These are phyloP conservation scores for Syritta pipiens DNA, from an alignment of 2,888 invertebrate species.

Conservation along the genomic window DNA sequence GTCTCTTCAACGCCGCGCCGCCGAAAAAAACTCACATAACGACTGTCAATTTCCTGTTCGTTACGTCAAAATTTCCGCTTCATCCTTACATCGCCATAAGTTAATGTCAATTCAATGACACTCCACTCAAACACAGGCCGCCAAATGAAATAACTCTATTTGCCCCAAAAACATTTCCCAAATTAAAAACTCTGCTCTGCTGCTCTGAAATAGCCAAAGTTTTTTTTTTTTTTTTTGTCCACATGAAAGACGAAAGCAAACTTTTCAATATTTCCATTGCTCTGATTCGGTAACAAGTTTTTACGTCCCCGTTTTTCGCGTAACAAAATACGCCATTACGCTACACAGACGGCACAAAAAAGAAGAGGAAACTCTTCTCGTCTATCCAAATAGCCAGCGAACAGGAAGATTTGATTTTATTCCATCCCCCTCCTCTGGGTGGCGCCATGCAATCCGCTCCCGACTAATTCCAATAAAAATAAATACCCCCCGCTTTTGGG, in stretches of 20 bases:
- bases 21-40: too few relatives aligned
- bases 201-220: too few relatives aligned
- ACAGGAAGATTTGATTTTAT: slow-evolving; percentile 33
- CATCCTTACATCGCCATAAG: too few relatives aligned
- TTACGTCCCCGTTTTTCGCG: background rate
- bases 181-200: too few relatives aligned
- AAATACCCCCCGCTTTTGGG: slow-evolving; percentile 41
- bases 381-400: slow-evolving; percentile 31
- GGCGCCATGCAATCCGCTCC: slow-evolving; percentile 43
- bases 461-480: slow-evolving; percentile 11
- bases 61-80: too few relatives aligned
- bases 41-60: too few relatives aligned
- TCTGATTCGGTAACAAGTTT: background rate
- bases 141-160: too few relatives aligned
- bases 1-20: too few relatives aligned
- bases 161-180: too few relatives aligned
- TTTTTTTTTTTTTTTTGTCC: too few relatives aligned
- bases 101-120: too few relatives aligned
- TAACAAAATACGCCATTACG: background rate
- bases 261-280: background rate
- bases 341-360: background rate
- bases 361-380: background rate
- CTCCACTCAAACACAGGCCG: too few relatives aligned
- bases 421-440: slow-evolving; percentile 15
- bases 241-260: background rate